Evolutionary conservation across 92 coral and sea anemone species (phyloP).

Genomic region (Plumapathes pennacea): DNA sequence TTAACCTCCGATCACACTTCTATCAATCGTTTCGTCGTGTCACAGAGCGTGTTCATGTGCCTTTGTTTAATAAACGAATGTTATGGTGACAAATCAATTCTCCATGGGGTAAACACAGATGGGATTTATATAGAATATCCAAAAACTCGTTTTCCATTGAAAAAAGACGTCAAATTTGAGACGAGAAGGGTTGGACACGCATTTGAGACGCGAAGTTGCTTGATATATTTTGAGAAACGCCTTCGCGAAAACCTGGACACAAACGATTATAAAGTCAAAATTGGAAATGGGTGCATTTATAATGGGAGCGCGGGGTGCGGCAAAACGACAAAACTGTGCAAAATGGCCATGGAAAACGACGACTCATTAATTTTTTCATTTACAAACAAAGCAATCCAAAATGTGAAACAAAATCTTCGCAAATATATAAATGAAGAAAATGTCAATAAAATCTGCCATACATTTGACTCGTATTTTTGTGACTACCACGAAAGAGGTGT

Average conservation of each 20-base stretch:
- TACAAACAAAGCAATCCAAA: constrained; percentile 5
- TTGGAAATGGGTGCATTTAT: constrained; percentile 1
- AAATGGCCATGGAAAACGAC: not conserved
- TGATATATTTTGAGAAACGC: no score
- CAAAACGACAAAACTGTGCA: constrained; percentile 6
- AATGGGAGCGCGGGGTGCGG: constrained; percentile 27
- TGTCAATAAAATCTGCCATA: not conserved
- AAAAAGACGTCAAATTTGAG: no score
- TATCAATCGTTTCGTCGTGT: constrained; percentile 22
- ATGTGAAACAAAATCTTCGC: not conserved
- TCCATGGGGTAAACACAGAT: no score
- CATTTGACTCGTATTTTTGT: constrained; percentile 11
- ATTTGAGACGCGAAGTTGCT: no score
- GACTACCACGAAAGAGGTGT: not conserved
- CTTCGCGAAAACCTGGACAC: no score
- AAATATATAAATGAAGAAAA: not conserved
- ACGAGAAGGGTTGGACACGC: no score
- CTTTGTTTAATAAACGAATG: constrained; percentile 23
- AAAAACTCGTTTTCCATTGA: no score
- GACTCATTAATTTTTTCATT: constrained; percentile 3
- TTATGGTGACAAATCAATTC: no score
- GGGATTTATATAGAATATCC: no score
- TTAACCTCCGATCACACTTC: constrained; percentile 24
- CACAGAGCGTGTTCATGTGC: constrained; percentile 3
- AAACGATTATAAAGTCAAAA: no score